Evolutionary conservation across 2,113 vertebrate species (phyloP).

Genomic region (Paradoxurus hermaphroditus): DNA sequence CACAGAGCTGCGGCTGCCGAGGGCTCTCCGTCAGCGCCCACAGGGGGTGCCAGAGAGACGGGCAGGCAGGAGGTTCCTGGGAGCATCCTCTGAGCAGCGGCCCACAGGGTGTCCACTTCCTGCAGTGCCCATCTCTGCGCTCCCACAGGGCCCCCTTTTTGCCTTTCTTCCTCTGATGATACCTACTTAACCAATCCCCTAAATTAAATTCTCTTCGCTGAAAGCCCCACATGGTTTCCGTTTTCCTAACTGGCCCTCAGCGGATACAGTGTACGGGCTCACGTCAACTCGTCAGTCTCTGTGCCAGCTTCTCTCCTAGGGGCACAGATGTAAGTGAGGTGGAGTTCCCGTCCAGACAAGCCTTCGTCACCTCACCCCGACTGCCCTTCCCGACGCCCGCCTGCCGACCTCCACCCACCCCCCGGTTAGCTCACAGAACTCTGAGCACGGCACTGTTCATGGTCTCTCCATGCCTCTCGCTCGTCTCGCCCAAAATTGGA

Average conservation of each 20-base stretch:
- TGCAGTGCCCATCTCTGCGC: fast-evolving
- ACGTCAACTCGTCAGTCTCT: fast-evolving
- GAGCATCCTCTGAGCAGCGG: not conserved
- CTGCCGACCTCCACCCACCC: not conserved
- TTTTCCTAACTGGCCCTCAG: not conserved
- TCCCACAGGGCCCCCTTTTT: not conserved
- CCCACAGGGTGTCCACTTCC: not conserved
- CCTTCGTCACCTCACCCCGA: not conserved
- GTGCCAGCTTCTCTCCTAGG: not conserved
- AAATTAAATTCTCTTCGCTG: not conserved
- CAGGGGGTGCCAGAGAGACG: not conserved
- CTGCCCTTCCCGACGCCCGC: fast-evolving
- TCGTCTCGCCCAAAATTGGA: fast-evolving
- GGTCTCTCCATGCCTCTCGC: fast-evolving
- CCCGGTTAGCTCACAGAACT: not conserved
- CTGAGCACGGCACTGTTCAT: not conserved
- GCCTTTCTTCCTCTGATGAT: no score
- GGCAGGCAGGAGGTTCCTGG: not conserved
- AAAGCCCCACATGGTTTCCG: not conserved
- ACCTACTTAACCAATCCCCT: not conserved
- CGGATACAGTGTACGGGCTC: not conserved
- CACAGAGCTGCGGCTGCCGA: not conserved
- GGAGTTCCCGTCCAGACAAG: fast-evolving
- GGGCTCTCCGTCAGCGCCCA: not conserved
- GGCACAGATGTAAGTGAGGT: fast-evolving